phyloP scores from a whole-genome alignment of 2,888 invertebrate species.

The Phymatocera aterrima region DNA sequence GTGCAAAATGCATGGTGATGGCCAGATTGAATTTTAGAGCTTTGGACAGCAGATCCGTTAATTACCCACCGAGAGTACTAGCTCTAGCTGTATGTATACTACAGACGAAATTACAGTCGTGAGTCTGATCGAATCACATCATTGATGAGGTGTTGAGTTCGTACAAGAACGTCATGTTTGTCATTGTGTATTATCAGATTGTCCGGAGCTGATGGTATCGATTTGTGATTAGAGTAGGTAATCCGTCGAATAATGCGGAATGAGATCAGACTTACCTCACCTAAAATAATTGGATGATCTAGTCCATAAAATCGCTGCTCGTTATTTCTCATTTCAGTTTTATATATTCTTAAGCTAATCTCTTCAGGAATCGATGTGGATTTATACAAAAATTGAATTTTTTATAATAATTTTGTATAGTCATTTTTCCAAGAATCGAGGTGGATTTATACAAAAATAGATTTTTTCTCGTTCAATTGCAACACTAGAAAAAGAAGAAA shows the following conservation, averaged over 20 bases:
- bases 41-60: slow-evolving; percentile 12
- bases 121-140: slow-evolving; percentile 64
- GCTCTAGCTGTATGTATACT: too few species aligned
- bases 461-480: too few species aligned
- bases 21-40: not conserved
- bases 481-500: too few species aligned
- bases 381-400: too few species aligned
- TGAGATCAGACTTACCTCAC: not conserved
- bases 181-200: slow-evolving; percentile 10
- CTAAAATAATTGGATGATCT: not conserved
- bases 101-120: slow-evolving; percentile 52
- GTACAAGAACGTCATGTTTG: slow-evolving; percentile 33
- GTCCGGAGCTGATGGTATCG: not conserved
- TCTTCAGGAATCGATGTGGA: too few species aligned
- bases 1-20: slow-evolving; percentile 1
- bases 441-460: too few species aligned
- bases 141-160: slow-evolving; percentile 61
- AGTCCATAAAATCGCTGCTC: not conserved
- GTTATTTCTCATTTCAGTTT: too few species aligned
- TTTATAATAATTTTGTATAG: too few species aligned
- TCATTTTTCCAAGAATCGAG: too few species aligned
- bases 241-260: not conserved
- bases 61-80: slow-evolving; percentile 19
- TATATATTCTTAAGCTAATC: too few species aligned
- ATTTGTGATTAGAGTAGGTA: slow-evolving; percentile 11